Percentiles rank a stretch among this genome's conserved stretches.
phyloP scores from a whole-genome alignment of 2,113 vertebrate genomes.

The Crypturellus undulatus region DNA sequence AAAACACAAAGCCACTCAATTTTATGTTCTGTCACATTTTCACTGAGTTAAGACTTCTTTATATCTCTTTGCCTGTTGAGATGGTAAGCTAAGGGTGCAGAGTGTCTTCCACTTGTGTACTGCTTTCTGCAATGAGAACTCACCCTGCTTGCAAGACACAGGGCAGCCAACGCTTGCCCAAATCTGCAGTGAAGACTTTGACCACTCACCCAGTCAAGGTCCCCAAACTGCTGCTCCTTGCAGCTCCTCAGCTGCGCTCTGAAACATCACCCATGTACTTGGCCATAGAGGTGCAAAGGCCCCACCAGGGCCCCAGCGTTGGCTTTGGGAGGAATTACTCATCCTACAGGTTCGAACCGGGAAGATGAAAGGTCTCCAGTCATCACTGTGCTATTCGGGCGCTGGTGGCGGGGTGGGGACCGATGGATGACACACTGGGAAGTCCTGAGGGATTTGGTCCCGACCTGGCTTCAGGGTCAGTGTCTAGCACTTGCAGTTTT shows the following conservation, averaged over 20 bases:
- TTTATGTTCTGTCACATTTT: neutral
- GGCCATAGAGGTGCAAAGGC: neutral
- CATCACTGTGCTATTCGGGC: neutral
- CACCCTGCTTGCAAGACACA: neutral
- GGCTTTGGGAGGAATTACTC: constrained; percentile 15
- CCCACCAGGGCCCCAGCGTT: fast-evolving
- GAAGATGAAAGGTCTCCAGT: constrained; percentile 25
- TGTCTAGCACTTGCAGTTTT: neutral
- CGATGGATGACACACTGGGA: neutral
- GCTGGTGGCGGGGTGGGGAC: neutral
- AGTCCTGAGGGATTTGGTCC: neutral
- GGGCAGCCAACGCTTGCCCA: neutral
- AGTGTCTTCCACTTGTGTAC: neutral
- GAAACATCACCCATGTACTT: neutral
- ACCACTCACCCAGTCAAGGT: neutral
- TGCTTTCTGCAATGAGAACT: neutral
- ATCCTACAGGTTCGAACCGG: neutral
- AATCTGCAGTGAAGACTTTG: fast-evolving
- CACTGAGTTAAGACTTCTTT: neutral
- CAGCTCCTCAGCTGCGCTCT: neutral
- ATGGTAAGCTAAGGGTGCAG: neutral
- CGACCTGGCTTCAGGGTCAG: constrained; percentile 12
- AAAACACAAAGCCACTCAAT: neutral
- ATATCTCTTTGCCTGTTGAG: neutral
- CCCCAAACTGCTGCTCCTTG: neutral